A percentile compares a stretch with the other conserved stretches of the same genome.
These are phyloP conservation scores for Ispidina picta DNA, from an alignment of 2,797 vertebrate genomes.

Conservation along the genomic window DNA sequence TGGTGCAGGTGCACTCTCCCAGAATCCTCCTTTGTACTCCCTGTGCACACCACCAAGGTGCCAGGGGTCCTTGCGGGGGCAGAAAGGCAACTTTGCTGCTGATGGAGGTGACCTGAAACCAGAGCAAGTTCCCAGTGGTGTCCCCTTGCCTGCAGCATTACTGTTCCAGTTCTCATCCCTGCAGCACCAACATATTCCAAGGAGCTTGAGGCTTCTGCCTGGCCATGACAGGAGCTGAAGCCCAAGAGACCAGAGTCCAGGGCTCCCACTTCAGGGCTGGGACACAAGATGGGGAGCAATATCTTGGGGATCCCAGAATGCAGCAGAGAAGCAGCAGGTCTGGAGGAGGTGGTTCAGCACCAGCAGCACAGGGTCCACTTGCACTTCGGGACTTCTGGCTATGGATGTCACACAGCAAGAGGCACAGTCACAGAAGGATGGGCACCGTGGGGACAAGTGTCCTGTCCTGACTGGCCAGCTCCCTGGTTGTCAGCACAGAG, in stretches of 20 bases:
- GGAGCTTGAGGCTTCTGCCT: rapidly evolving
- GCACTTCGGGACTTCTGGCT: background rate
- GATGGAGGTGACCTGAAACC: background rate
- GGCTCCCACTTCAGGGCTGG: background rate
- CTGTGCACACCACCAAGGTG: background rate
- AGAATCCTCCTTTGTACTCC: rapidly evolving
- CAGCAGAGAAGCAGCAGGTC: background rate
- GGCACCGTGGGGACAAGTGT: rapidly evolving
- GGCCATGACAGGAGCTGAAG: background rate
- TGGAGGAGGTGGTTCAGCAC: background rate
- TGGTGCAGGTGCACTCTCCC: rapidly evolving
- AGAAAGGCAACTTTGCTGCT: background rate
- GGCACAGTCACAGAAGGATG: rapidly evolving
- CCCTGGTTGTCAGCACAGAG: rapidly evolving
- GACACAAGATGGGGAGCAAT: background rate
- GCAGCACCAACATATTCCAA: background rate
- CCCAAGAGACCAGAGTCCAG: background rate
- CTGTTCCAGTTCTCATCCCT: rapidly evolving
- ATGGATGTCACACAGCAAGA: background rate
- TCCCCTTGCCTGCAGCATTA: background rate
- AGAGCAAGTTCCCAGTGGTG: rapidly evolving
- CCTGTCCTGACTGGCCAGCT: background rate
- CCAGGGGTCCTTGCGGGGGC: rapidly evolving
- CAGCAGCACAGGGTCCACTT: rapidly evolving
- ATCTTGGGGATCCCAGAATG: rapidly evolving